Base-by-base conservation (phyloP, 1,140 invertebrate genomes). In the Leptestheria dahalacensis region DNA sequence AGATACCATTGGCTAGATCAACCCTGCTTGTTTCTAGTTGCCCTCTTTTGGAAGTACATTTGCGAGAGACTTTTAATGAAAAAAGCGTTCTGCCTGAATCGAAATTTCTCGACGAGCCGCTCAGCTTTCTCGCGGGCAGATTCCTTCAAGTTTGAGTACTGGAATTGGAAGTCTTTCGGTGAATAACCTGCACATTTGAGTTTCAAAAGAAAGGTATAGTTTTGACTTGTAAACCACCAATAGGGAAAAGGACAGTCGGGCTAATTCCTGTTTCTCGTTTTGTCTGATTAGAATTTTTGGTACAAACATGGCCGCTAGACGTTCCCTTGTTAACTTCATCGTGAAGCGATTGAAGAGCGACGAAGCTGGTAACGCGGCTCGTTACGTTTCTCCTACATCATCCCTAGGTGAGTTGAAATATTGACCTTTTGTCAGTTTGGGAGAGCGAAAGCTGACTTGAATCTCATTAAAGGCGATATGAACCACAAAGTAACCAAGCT, bases 371-470 rank as follows among this genome's bases (percentile, higher is more conserved):
- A 23, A 58, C 48, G 21, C 58, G 24, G n/a, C 52, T 18, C 46
- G 58, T 28, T 59, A 59, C 48, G 21, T 59, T 33, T 59, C 58
- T 12, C 58, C 58, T 47, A 48, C 48, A n/a, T 59, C 58, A 29
- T 12, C 48, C 18, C 58, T 59, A 12, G 48, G 58, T 29, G 51
- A 54, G 12, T 54, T 2, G 9, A 54, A 6, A 24, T 9, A 41
- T 2, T 0, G 9, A 25, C 18, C 12, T n/a, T 54, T 11, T 24
- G 6, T n/a, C n/a, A 29, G 20, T 54, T n/a, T 18, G 25, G 46
- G 9, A 50, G 9, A 50, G 9, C 11, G 11, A 50, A 23, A 50
- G 9, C 9, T 50, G 18, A 50, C 11, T 50, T 11, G 9, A 11
- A 18, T n/a, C 0, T 23, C 0, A 50, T 1, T 50, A 11, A 15